A percentile compares a stretch with the other conserved stretches of the same genome.
Conservation (phyloP, 2,113 vertebrate genomes). For the Ciconia boyciana region DNA sequence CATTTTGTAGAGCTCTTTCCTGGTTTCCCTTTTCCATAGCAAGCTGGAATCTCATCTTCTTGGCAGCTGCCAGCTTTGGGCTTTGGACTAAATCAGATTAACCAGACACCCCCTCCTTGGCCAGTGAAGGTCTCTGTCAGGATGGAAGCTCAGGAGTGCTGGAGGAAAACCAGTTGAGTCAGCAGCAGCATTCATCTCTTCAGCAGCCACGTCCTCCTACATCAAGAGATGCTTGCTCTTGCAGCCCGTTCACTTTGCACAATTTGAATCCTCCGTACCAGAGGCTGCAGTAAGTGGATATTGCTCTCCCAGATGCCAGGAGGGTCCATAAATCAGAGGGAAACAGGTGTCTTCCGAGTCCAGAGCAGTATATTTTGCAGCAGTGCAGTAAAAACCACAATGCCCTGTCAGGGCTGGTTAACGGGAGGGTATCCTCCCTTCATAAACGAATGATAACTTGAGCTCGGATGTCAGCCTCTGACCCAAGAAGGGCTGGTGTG, state of each 20-base stretch:
- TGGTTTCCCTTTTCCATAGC: neutral
- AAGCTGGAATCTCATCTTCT: neutral
- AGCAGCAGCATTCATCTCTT: neutral
- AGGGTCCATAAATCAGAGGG: conserved; percentile 39
- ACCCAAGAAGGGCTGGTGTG: conserved; percentile 8
- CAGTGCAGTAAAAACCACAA: neutral
- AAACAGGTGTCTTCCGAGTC: conserved; percentile 53
- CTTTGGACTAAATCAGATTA: neutral
- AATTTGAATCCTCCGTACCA: neutral
- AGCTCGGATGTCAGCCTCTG: conserved; percentile 40
- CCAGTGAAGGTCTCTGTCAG: neutral
- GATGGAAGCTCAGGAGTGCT: neutral
- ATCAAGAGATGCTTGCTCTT: neutral
- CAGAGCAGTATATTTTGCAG: conserved; percentile 13
- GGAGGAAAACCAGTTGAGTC: neutral
- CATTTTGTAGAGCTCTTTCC: neutral
- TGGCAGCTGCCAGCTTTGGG: neutral
- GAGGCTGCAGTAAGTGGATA: neutral
- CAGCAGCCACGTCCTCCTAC: neutral
- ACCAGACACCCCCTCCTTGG: neutral
- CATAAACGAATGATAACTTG: conserved; percentile 7
- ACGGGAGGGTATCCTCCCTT: conserved; percentile 4
- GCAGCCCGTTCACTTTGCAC: neutral
- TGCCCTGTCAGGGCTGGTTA: conserved; percentile 29
- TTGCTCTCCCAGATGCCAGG: conserved; percentile 10